phyloP scores from a whole-genome alignment of 2,113 vertebrate species.

The Eptesicus fuscus region DNA sequence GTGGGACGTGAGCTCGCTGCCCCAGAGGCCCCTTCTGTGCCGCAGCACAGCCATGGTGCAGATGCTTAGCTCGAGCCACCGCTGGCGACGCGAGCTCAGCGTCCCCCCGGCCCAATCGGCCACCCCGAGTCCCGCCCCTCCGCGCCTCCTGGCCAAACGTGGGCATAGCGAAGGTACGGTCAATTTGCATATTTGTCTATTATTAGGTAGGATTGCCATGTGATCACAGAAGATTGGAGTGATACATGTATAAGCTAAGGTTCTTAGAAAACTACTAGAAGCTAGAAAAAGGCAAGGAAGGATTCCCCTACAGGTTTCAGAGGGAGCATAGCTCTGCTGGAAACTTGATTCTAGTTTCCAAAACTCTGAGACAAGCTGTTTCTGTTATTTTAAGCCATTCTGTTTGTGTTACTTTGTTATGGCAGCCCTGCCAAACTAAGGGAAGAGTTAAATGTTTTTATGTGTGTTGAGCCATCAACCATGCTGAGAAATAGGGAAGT shows the following conservation, averaged over 20 bases:
- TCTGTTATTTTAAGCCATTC: neutral
- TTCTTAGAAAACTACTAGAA: neutral
- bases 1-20: no score
- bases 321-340: neutral
- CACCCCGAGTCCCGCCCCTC: no score
- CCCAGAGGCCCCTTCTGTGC: no score
- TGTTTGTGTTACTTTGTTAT: neutral
- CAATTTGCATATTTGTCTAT: no score
- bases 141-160: no score
- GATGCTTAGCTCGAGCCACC: no score
- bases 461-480: neutral
- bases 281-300: neutral
- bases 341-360: neutral
- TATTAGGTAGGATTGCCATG: no score
- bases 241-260: neutral
- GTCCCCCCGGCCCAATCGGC: no score
- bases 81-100: no score
- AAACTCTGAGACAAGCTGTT: neutral
- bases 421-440: neutral
- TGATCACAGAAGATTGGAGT: neutral
- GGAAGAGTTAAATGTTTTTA: neutral
- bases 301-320: neutral
- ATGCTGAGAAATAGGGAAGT: neutral
- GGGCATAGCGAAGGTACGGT: no score
- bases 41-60: no score